phyloP scores from a whole-genome alignment of 1,140 invertebrate genomes.

The Papilio polytes region DNA sequence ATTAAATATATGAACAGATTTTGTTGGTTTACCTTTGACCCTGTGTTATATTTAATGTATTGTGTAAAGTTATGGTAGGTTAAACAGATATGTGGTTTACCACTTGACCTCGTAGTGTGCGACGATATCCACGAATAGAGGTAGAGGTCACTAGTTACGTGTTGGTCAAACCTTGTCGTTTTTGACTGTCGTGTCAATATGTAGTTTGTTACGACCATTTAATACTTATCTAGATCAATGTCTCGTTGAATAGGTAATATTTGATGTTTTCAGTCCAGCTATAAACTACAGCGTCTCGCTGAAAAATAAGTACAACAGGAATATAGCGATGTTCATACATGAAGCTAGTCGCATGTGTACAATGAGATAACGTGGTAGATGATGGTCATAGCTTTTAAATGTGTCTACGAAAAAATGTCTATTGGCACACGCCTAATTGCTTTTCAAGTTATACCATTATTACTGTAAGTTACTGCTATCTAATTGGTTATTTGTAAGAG shows the following conservation, averaged over 20 bases:
- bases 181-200: conserved; percentile 14
- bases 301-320: too few relatives aligned
- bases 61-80: conserved; percentile 14
- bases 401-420: too few relatives aligned
- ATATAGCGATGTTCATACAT: too few relatives aligned
- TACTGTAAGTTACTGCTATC: too few relatives aligned
- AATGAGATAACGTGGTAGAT: background rate
- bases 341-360: too few relatives aligned
- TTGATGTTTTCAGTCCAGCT: background rate
- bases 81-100: conserved; percentile 36
- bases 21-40: conserved; percentile 28
- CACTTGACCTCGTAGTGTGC: conserved; percentile 10
- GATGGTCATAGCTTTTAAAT: background rate
- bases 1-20: conserved; percentile 2
- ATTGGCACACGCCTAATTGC: too few relatives aligned
- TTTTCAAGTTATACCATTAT: too few relatives aligned
- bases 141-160: conserved; percentile 32
- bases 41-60: background rate
- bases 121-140: background rate
- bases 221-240: conserved; percentile 26
- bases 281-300: too few relatives aligned
- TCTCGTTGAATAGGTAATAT: background rate
- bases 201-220: background rate
- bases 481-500: too few relatives aligned
- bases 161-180: background rate